Evolutionary conservation across 2,797 vertebrate species (phyloP).

Genomic region (Myotis planiceps): DNA sequence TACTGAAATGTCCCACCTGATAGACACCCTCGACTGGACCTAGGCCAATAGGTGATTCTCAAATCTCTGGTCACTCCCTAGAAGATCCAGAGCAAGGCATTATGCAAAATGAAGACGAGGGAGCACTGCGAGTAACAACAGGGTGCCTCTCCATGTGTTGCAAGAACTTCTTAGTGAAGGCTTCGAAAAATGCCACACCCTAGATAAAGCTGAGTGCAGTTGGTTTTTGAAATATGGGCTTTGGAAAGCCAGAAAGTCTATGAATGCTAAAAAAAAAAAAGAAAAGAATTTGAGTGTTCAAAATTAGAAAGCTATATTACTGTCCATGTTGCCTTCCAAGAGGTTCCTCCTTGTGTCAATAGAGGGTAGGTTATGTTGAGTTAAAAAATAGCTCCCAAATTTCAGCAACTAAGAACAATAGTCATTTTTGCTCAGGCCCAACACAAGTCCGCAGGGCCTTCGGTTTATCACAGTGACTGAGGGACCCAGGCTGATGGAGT

Average conservation of each 20-base stretch:
- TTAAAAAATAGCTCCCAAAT: not conserved
- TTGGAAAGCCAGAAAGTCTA: not conserved
- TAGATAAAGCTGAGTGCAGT: not conserved
- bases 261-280: not conserved
- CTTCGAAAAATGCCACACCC: not conserved
- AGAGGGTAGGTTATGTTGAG: not conserved
- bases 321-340: not conserved
- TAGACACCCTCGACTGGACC: not conserved
- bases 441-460: not conserved
- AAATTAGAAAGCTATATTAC: not conserved
- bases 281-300: not conserved
- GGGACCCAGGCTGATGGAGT: not conserved
- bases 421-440: not conserved
- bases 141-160: not conserved
- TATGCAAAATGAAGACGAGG: not conserved
- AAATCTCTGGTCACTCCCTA: not conserved
- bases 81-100: not conserved
- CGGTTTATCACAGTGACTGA: not conserved
- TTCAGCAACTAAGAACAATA: not conserved
- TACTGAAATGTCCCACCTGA: not conserved
- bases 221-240: conserved; percentile 3
- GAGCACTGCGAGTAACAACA: not conserved
- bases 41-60: not conserved
- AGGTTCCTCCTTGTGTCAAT: not conserved
- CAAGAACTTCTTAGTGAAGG: not conserved